A percentile compares a stretch with the other conserved stretches of the same genome.
These are phyloP conservation scores for Lepidostoma basale DNA, from an alignment of 1,140 invertebrate genomes.

Conservation along the genomic window DNA sequence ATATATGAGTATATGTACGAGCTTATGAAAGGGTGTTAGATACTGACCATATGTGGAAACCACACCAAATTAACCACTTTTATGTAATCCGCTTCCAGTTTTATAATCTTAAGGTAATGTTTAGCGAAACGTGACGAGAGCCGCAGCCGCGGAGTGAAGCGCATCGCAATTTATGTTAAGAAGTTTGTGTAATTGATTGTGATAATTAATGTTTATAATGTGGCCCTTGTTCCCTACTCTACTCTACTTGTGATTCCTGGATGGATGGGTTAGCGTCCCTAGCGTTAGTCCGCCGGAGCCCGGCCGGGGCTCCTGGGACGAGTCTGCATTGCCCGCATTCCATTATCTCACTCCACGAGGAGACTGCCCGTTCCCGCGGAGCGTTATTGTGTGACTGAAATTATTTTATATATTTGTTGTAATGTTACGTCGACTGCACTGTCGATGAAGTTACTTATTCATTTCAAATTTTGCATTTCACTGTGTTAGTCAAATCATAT, in stretches of 20 bases:
- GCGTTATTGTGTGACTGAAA: conserved; percentile 14
- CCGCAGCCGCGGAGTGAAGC: conserved; percentile 35
- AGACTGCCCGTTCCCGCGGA: conserved; percentile 9
- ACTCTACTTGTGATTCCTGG: conserved; percentile 40
- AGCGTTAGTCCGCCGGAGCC: too few species aligned
- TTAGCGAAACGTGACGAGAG: not conserved
- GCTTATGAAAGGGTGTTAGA: conserved; percentile 37
- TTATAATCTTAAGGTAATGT: conserved; percentile 35
- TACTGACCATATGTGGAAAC: conserved; percentile 37
- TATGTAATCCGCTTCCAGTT: conserved; percentile 44
- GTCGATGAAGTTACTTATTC: conserved; percentile 24
- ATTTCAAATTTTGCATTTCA: conserved; percentile 47
- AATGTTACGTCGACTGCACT: not conserved
- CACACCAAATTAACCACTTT: conserved; percentile 44
- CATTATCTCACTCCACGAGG: too few species aligned
- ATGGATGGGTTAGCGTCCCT: conserved; percentile 20
- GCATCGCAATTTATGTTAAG: conserved; percentile 36
- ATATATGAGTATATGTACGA: conserved; percentile 37
- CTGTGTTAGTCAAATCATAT: conserved; percentile 45
- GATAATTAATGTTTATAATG: conserved; percentile 41
- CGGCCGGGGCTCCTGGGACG: too few species aligned
- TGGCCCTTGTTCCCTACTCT: conserved; percentile 40
- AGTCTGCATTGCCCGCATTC: conserved; percentile 37
- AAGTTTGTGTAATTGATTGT: conserved; percentile 39
- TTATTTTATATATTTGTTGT: conserved; percentile 27